Evolutionary conservation across 1,140 invertebrate species (phyloP), one percentile per base, ranked within the genome.

Genomic region (Eueides isabella): DNA sequence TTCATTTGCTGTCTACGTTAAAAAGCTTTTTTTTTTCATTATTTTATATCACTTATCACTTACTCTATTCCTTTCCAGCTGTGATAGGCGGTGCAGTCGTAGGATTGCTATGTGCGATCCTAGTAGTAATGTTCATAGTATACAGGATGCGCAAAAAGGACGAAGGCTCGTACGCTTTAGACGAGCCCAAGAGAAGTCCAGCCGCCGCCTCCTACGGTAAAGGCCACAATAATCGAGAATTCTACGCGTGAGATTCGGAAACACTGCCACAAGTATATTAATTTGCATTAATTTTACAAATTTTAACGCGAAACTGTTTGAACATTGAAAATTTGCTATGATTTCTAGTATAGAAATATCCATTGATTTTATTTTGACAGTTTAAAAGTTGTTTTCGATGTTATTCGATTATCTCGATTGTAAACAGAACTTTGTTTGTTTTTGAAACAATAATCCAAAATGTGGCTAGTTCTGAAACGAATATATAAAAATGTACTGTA

Each of bases 91-190:
- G 99, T 77, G 98, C 98, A 76, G 98, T 99, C 68, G 98, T 99
- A 16, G 98, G 98, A 55, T 94, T 99, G 41, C 95, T 99, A 26
- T 99, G 98, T 94, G 98, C 99, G 84, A 99, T 99, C 91, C 95
- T 99, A 63, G 97, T 99, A 75, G 98, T 99, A 62, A 99, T 99
- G 98, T 99, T 99, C 94, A 98, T 99, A 86, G 98, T 99, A 6
- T 99, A 99, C 93, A 96, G 99, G 87, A 99, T 99, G 98, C 96
- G 98, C 90, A 99, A 99, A 95, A 99, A 99, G 95, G 99, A 99
- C 92, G 99, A 99, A 93, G 99, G 99, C 16, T 99, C 98, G 76
- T 99, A 99, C 91, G 97, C 98, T 6, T 94, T 99, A 74, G 99
- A 99, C 87, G 99, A 99, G 94, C 98, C 98, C 19, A 98, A 98